Conservation (phyloP, 2,888 invertebrate species). For the Saturnia japonica region DNA sequence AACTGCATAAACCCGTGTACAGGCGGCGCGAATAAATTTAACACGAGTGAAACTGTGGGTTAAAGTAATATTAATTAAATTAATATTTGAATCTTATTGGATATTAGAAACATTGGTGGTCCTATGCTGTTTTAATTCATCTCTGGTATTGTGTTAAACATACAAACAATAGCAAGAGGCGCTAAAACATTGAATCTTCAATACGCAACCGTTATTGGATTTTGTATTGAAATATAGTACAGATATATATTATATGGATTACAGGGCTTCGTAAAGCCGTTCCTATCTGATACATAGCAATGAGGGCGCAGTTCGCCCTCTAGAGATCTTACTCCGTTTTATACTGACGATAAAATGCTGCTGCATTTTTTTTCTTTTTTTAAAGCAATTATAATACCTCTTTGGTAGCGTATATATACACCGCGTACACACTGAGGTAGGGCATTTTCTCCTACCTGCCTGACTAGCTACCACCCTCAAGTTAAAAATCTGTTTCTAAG, state of each 20-base stretch:
- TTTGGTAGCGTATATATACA: too few relatives aligned
- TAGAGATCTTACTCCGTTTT: constrained; percentile 44
- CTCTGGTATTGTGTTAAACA: neutral
- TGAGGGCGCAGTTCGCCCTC: constrained; percentile 34
- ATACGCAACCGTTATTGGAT: constrained; percentile 27
- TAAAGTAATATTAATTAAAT: too few relatives aligned
- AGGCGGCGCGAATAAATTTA: too few relatives aligned
- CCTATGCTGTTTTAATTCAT: neutral
- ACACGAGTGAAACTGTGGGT: too few relatives aligned
- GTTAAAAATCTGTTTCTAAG: too few relatives aligned
- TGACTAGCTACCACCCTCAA: too few relatives aligned
- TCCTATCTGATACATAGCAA: constrained; percentile 42
- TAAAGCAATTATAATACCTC: neutral
- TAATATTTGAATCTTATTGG: too few relatives aligned
- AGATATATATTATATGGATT: constrained; percentile 20
- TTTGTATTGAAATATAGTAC: constrained; percentile 22
- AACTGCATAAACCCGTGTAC: too few relatives aligned
- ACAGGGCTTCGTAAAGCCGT: constrained; percentile 31
- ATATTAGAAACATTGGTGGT: neutral
- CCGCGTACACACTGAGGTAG: too few relatives aligned
- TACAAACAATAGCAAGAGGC: neutral
- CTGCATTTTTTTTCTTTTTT: neutral
- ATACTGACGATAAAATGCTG: constrained; percentile 43
- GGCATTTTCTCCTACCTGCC: too few relatives aligned
- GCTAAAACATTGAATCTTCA: constrained; percentile 36